Evolutionary conservation across 2,888 invertebrate species (phyloP), one percentile per base, ranked within the genome.

Genomic region (Clivina fossor): DNA sequence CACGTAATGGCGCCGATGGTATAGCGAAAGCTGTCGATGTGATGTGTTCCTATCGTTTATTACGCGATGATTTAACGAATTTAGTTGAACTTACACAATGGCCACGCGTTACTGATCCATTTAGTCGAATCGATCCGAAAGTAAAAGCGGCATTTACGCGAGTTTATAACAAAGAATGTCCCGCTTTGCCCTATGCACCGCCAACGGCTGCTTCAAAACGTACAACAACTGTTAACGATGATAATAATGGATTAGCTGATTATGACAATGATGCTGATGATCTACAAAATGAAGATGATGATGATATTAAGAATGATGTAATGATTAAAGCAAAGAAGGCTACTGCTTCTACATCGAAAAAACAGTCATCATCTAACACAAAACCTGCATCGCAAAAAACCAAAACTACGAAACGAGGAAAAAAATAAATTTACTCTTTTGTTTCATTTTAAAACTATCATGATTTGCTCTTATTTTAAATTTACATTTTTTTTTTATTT

Each of bases 61-160:
- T 92, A 48, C 81, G 93, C 56, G 97, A 98, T 66, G 99, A 99
- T 72, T 76, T 96, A 64, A 96, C 97, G 61, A 88, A 88, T 8
- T 76, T 99, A 19, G 76, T 87, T 7, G 98, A 99, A 68, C 71
- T 98, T 22, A 84, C 90, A 0, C 72, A 84, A 28, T 98, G 96
- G 95, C 86, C 91, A 0, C 84, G 83, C 30, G 80, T 82, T 64
- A 80, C 82, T 62, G 89, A 94, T 71, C 86, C 88, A 0, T 84
- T 90, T 76, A 81, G 85, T 43, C 74, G 80, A 57, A 78, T 99
- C 18, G 89, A 89, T 61, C 79, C 85, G 9, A 90, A 90, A 75
- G 84, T 92, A 0, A 98, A 98, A 77, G 85, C 94, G 0, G 93
- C 96, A 0, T 87, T 99, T 71, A 99, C 98, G 0, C 82, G 95